Base-by-base conservation (phyloP, 2,113 vertebrate genomes). In the Aramus guarauna region DNA sequence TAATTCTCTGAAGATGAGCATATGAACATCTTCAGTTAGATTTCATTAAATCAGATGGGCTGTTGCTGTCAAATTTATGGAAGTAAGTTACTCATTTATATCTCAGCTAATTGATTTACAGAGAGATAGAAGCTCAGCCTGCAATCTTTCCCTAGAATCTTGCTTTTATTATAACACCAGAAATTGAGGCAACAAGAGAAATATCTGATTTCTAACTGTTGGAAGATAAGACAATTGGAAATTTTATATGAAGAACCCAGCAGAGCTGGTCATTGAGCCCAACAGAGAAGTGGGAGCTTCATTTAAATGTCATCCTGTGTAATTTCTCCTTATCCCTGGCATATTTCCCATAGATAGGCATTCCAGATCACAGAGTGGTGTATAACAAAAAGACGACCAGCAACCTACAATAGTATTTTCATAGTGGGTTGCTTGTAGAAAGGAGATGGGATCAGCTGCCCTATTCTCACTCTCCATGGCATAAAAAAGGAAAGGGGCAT, bases 21-120 rank as follows among this genome's bases (percentile, higher is more conserved):
- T 62, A 71, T 87, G 91, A 95, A 87, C 71, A 90, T 92, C 89
- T 94, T 90, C 58, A 94, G 84, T 94, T 96, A 90, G 81, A 87
- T 95, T 95, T 95, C 97, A 95, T 97, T 95, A 95, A 91, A 90
- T 96, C 81, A 88, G 69, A 95, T 95, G 8, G 53, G 89, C 84
- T 88, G 85, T 87, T 88, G 74, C 96, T 97, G 91, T 97, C 92
- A 94, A 95, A 96, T 85, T 95, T 95, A 91, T 95, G 67, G 81
- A 91, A 95, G 68, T 89, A 84, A 96, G 66, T 95, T 95, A 92
- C 73, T 97, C 48, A 88, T 97, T 97, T 97, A 79, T 94, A 96
- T 90, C 80, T 85, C 37, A 5, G 69, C 81, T 95, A 96, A 97
- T 97, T 97, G 96, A 97, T 97, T 96, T 94, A 96, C 83, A 69